A percentile compares a stretch with the other conserved stretches of the same genome.
Evolutionary conservation across 2,113 vertebrate species (phyloP).

Genomic region (Panthera leo): DNA sequence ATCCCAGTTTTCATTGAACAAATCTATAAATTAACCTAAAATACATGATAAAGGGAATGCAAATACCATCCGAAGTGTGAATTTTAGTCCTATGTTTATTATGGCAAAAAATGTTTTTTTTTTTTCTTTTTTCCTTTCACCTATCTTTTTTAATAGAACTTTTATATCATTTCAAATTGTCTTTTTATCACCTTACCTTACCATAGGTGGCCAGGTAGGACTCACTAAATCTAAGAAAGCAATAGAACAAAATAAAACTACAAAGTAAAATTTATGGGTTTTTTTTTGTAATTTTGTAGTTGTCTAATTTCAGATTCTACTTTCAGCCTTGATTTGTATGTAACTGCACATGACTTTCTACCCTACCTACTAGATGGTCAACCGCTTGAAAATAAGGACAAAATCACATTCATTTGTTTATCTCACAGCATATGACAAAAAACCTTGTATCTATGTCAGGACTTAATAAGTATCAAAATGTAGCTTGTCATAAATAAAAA

Average conservation of each 20-base stretch:
- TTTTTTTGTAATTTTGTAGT: not conserved
- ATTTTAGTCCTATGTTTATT: not conserved
- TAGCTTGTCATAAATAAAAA: not conserved
- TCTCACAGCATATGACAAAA: not conserved
- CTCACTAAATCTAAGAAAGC: slow-evolving; percentile 52
- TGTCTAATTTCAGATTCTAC: not conserved
- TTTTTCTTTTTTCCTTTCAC: not conserved
- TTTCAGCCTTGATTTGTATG: not conserved
- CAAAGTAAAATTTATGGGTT: not conserved
- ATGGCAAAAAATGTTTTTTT: not conserved
- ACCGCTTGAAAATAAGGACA: not conserved
- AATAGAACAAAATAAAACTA: not conserved
- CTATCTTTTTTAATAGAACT: not conserved
- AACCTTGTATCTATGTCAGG: not conserved
- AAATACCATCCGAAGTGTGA: not conserved
- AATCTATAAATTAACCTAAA: slow-evolving; percentile 54
- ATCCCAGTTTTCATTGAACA: slow-evolving; percentile 43
- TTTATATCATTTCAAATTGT: slow-evolving; percentile 15
- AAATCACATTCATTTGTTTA: not conserved
- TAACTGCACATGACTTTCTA: not conserved
- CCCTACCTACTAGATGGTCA: not conserved
- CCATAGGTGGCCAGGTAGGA: not conserved
- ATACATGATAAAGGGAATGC: not conserved
- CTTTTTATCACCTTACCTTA: slow-evolving; percentile 3
- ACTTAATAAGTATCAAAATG: not conserved